Conservation (phyloP, 1,140 invertebrate species). For the Ditylenchus dipsaci region DNA sequence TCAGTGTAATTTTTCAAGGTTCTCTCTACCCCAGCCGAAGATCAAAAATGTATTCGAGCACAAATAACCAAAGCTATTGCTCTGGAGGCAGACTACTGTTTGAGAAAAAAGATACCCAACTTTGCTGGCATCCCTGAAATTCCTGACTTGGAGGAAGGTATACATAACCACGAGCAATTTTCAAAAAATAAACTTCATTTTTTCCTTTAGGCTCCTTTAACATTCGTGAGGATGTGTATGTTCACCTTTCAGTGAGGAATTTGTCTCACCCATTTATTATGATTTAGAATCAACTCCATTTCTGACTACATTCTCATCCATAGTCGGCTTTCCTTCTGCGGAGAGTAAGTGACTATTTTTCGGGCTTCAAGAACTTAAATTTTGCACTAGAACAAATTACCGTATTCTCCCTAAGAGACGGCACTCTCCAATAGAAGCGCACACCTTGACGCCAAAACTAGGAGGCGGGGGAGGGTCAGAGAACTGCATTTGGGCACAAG, state of each 20-base stretch:
- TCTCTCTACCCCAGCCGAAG: constrained; percentile 53
- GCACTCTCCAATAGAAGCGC: too few relatives aligned
- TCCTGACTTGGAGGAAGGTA: constrained; percentile 55
- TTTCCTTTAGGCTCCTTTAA: background rate
- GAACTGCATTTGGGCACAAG: too few relatives aligned
- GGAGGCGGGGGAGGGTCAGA: too few relatives aligned
- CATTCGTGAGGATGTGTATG: constrained; percentile 48
- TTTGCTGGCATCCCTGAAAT: constrained; percentile 54
- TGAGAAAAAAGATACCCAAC: constrained; percentile 47
- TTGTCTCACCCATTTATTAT: background rate
- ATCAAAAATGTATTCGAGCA: constrained; percentile 56
- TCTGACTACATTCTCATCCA: constrained; percentile 58
- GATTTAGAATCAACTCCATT: constrained; percentile 52
- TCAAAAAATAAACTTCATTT: constrained; percentile 9
- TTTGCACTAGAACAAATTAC: too few relatives aligned
- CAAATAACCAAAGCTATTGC: constrained; percentile 57
- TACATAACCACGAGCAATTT: constrained; percentile 29
- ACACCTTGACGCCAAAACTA: too few relatives aligned
- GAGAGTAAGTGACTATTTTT: constrained; percentile 38
- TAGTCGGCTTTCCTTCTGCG: constrained; percentile 54
- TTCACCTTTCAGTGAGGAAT: background rate
- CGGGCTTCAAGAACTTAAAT: too few relatives aligned
- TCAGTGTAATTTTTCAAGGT: constrained; percentile 5
- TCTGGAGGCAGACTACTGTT: constrained; percentile 49
- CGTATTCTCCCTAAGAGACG: too few relatives aligned